Base-by-base conservation (phyloP, 2,797 vertebrate genomes). In the Amniataba percoides region DNA sequence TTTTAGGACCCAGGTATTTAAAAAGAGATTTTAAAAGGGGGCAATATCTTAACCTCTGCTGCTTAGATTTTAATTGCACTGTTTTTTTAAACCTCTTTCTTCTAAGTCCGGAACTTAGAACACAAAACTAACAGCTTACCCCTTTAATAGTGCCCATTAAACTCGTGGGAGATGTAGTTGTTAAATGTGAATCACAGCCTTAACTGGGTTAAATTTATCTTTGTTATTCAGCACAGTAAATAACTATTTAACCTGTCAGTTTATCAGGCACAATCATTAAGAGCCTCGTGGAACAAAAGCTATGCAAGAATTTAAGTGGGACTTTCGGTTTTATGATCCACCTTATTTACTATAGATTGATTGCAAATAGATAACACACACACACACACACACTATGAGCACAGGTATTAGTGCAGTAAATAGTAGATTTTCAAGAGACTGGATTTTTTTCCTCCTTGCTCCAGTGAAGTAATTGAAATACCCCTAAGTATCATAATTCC, bases 41-140 rank as follows among this genome's bases (percentile, higher is more conserved):
- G 1, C 2, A 0, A 48, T 16, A 43, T 23, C n/a, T 45, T 0
- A 0, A 7, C 3, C 51, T 14, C 9, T 58, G 14, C 21, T 7
- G 8, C 59, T 56, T 61, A 16, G 10, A 11, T 25, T 39, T 64
- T 6, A 49, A 18, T 27, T 0, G 39, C 3, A 58, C 0, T 40
- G 27, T 31, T 25, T 25, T 10, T 31, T 57, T 51, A 3, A 3
- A 14, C 3, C 7, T 19, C 4, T 63, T 4, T 43, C 25, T 8
- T 59, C 4, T 18, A 10, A 51, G 15, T 16, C 11, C 21, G 11
- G 0, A 3, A 25, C 11, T 31, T 34, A 34, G 10, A 31, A 40
- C 5, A 58, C 19, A 23, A 66, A 71, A 49, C 10, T 0, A 1
- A 12, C 31, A 19, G 39, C 45, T 27, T 23, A 19, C 3, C 19